Evolutionary conservation across 2,113 vertebrate species (phyloP), one percentile per base, ranked within the genome.

Genomic region (Triplophysa rosa): DNA sequence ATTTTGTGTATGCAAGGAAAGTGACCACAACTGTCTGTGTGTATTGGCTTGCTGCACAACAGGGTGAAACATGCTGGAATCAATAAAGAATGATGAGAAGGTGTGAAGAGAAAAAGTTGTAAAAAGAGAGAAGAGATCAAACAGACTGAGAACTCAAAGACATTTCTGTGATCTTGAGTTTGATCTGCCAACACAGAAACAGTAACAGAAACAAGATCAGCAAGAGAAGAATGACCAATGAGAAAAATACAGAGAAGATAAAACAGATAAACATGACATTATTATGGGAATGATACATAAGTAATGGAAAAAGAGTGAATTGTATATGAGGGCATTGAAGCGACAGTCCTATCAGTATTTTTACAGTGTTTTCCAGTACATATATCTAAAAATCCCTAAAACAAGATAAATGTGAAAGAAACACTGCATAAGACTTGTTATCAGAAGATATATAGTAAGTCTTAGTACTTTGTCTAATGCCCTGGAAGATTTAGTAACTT

Each of bases 101-200:
- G 13, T 49, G 47, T 3, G 10, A 49, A 49, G 12, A 49, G 49
- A 52, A 16, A 16, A 58, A 21, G 8, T 1, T 8, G 19, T 0
- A 9, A 56, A 56, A 56, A 8, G 6, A 56, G 14, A 21, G 16
- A 6, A 58, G n/a, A 58, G 54, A 58, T 58, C 19, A 58, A 58
- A 58, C 19, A 58, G 54, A 58, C 54, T 58, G 54, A 58, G 54
- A 58, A 58, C 4, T 2, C 19, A n/a, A 10, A 58, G 19, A 58
- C 19, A 16, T 24, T 42, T 40, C 58, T 62, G 40, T 74, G 71
- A 47, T 26, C 37, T 4, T 29, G 40, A 62, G 58, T 63, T 63
- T 74, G 37, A 74, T 74, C 23, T 74, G 58, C 59, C 23, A 74
- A 58, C 47, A 70, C 52, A 37, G 52, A 56, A 37, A 37, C 19